phyloP scores from a whole-genome alignment of 2,888 invertebrate species.

The Aricia artaxerxes region DNA sequence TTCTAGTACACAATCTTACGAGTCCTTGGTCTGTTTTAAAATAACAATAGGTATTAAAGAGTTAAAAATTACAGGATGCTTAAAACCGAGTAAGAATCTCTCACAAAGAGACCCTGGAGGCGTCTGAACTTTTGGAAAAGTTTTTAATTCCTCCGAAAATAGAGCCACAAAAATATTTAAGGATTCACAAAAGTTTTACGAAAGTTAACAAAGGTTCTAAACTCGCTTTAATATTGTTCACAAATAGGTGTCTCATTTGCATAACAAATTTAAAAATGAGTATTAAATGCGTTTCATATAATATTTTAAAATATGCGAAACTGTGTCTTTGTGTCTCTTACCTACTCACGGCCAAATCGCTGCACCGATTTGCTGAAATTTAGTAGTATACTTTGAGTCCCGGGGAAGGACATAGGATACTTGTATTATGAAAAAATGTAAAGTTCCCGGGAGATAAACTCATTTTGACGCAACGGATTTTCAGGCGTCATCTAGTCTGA shows the following conservation, averaged over 20 bases:
- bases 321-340: no score
- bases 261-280: not conserved
- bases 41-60: not conserved
- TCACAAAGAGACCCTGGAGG: not conserved
- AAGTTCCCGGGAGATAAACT: no score
- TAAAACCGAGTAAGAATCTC: not conserved
- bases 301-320: no score
- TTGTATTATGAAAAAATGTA: no score
- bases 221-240: not conserved
- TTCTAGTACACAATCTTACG: no score
- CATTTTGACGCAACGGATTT: no score
- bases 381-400: no score
- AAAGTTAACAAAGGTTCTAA: constrained; percentile 12
- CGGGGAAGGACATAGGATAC: no score
- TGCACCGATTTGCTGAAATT: no score
- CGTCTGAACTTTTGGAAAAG: not conserved
- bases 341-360: no score
- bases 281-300: no score
- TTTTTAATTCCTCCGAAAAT: not conserved
- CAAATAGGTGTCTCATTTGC: not conserved
- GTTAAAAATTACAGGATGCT: not conserved
- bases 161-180: constrained; percentile 11
- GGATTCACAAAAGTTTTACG: not conserved
- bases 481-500: no score
- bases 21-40: not conserved